Percentiles rank a stretch among this genome's conserved stretches.
phyloP scores from a whole-genome alignment of 92 coral and sea anemone species.

The Paramuricea clavata region DNA sequence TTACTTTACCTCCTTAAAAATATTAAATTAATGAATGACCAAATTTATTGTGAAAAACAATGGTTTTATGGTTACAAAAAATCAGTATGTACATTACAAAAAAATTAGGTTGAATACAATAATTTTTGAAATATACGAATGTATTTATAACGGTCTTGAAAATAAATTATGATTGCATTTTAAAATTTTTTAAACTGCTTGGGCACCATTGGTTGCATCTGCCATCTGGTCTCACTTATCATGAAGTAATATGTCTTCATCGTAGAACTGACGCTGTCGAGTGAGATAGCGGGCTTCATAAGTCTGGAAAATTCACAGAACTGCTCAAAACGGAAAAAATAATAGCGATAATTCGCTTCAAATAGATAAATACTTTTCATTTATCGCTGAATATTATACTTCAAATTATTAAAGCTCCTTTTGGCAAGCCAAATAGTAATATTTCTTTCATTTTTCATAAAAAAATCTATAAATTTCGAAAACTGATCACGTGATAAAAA shows the following conservation, averaged over 20 bases:
- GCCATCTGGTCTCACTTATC: too few relatives aligned
- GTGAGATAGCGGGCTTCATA: neutral
- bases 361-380: neutral
- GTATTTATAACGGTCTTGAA: too few relatives aligned
- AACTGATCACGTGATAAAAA: constrained; percentile 2
- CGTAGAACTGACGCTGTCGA: neutral
- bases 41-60: too few relatives aligned
- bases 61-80: too few relatives aligned
- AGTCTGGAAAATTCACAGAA: neutral
- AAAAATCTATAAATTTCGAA: neutral
- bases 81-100: too few relatives aligned
- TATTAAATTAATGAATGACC: too few relatives aligned
- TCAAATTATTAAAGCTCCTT: neutral
- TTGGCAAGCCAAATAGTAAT: neutral
- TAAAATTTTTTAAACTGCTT: too few relatives aligned
- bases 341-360: neutral
- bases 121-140: too few relatives aligned
- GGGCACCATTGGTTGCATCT: too few relatives aligned
- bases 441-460: neutral
- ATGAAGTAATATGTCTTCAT: neutral
- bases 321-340: neutral
- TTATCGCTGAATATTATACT: neutral
- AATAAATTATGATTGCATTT: too few relatives aligned
- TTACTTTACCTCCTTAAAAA: too few relatives aligned
- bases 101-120: too few relatives aligned